Evolutionary conservation across 2,888 invertebrate genomes (phyloP).

Genomic region (Elegia similella): DNA sequence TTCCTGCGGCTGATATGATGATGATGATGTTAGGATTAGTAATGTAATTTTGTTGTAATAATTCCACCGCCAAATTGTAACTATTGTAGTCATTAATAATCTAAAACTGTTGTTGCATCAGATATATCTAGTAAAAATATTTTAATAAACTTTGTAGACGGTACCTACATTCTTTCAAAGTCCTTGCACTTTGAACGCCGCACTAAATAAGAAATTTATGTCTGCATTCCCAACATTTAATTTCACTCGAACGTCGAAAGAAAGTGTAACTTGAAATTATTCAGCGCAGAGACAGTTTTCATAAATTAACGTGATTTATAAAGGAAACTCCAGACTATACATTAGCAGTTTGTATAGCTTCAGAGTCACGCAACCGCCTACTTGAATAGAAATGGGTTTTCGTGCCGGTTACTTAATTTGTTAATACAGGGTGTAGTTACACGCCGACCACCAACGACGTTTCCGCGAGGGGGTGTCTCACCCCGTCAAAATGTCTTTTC

Average conservation of each 20-base stretch:
- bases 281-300: constrained; percentile 5
- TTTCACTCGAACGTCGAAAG: background rate
- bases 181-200: background rate
- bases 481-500: too few relatives aligned
- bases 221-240: background rate
- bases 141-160: too few relatives aligned
- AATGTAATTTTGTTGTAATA: too few relatives aligned
- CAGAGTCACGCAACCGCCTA: constrained; percentile 3
- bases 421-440: too few relatives aligned
- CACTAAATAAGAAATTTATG: background rate
- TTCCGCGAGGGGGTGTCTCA: too few relatives aligned
- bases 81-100: too few relatives aligned
- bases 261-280: constrained; percentile 1
- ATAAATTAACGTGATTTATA: constrained; percentile 12
- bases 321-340: constrained; percentile 4
- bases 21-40: too few relatives aligned
- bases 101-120: too few relatives aligned
- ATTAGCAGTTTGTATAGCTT: background rate
- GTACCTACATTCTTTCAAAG: background rate
- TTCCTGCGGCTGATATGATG: too few relatives aligned
- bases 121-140: too few relatives aligned
- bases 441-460: too few relatives aligned
- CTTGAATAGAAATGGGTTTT: background rate
- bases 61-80: too few relatives aligned
- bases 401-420: background rate